Percentiles rank a stretch among this genome's conserved stretches.
phyloP scores from a whole-genome alignment of 1,140 invertebrate genomes.

The Rhagoletis zephyria region DNA sequence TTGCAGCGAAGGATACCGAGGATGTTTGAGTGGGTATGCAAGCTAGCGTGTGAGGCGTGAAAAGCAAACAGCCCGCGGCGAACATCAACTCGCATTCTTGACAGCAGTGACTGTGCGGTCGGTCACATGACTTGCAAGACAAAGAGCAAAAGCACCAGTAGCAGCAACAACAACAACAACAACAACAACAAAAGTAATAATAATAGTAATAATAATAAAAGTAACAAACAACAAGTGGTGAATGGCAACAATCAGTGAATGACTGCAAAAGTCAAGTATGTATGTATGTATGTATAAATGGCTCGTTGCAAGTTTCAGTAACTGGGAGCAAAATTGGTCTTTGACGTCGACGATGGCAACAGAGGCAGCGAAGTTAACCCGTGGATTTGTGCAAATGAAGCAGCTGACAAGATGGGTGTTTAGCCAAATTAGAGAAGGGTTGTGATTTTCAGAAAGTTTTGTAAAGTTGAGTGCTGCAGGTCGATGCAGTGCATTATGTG shows the following conservation, averaged over 20 bases:
- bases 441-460: neutral
- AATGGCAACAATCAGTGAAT: conserved; percentile 47
- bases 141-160: neutral
- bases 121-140: conserved; percentile 28
- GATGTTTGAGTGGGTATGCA: neutral
- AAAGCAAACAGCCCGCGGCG: conserved; percentile 32
- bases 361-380: neutral
- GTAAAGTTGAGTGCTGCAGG: no score
- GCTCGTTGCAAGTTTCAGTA: conserved; percentile 15
- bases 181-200: conserved; percentile 14
- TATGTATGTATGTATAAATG: neutral
- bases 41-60: conserved; percentile 3
- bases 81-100: neutral
- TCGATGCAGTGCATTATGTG: no score
- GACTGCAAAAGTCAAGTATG: conserved; percentile 34
- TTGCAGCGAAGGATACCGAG: neutral
- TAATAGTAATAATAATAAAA: conserved; percentile 39
- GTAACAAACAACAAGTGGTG: conserved; percentile 37
- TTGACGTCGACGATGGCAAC: neutral
- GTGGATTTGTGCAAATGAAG: conserved; percentile 24
- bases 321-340: conserved; percentile 19
- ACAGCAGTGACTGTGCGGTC: conserved; percentile 4
- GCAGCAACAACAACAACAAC: neutral
- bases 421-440: neutral
- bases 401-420: conserved; percentile 1